Evolutionary conservation across 2,113 vertebrate species (phyloP), one percentile per base, ranked within the genome.

Genomic region (Climacteris rufus): DNA sequence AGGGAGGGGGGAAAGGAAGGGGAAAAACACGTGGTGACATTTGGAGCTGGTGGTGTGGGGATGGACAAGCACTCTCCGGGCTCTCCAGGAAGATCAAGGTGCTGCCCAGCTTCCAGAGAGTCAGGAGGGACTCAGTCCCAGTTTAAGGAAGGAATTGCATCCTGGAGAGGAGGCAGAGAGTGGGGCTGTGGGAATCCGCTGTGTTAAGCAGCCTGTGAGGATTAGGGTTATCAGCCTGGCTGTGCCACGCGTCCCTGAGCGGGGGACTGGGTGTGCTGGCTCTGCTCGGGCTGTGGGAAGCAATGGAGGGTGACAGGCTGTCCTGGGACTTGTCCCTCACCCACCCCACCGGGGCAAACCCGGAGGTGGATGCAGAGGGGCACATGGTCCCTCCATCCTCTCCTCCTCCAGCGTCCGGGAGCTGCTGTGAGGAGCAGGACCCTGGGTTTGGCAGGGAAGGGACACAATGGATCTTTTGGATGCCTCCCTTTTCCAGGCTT

Each of bases 371-470:
- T 24, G 13, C 33, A 60, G 40, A 56, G 10, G 7, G 33, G 39
- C 14, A 22, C 44, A 19, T 1, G 35, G 3, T 53, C 20, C 61
- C 52, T 2, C 14, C 11, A 0, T 7, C 24, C 27, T 52, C 27
- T 40, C n/a, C 56, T 28, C 39, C 40, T 45, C 18, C 7, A 1
- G 0, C 0, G 0, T 22, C 33, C 63, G 24, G 44, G 42, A 63
- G 80, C 39, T 52, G 44, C 68, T 12, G 52, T 6, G 57, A 39
- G 30, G 39, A 76, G 57, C 74, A 30, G 57, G 61, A 35, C 17
- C 9, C 4, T 8, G 21, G 1, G 13, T 68, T 64, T 2, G 11
- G 35, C 7, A 16, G 45, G 61, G 54, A 52, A 21, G 14, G 44
- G n/a, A n/a, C 13, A 21, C 7, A 66, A 16, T 1, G 2, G 5